Base-by-base conservation (phyloP, 92 coral and sea anemone species). In the Nematostella vectensis region DNA sequence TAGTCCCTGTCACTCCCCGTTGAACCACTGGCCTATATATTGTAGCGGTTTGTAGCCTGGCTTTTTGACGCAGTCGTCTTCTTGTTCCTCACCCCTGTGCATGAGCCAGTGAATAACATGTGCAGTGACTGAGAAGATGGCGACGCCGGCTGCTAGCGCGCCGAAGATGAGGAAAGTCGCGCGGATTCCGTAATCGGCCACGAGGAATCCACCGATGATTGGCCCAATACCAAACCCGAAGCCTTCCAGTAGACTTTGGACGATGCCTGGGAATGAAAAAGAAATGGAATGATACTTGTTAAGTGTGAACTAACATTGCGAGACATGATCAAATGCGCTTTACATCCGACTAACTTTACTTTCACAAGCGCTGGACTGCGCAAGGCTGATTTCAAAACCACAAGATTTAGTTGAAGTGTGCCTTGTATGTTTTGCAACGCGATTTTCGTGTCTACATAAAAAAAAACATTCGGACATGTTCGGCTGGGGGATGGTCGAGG, bases 151-250 rank as follows among this genome's bases (percentile, higher is more conserved):
- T 23, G 69, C 67, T 37, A 71, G 30, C 10, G 68, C 77, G 11
- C 77, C 77, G 26, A 61, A 62, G n/a, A 61, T 1, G 27, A 71
- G 37, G 40, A 71, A 71, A 0, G 77, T 71, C n/a, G 48, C 19
- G 27, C 69, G 59, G n/a, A 61, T 65, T 25, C 79, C 72, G 13
- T 59, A 11, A 15, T 55, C 29, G 18, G 29, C 40, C 47, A 73
- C 59, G 13, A 65, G 54, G 31, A 73, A 73, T 2, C 79, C 79
- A 36, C 67, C 65, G 38, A 64, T 33, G 25, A 65, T 65, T 9
- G 79, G 55, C 12, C 79, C 79, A 20, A 58, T 40, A 27, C 79
- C 79, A 51, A 73, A 73, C 1, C 79, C 79, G n/a, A 73, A 37
- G 0, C 79, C 79, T 20, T 63, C 60, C 13, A 62, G 63, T 4